Conservation (phyloP, 1,140 invertebrate genomes). For the Berghia stephanieae region DNA sequence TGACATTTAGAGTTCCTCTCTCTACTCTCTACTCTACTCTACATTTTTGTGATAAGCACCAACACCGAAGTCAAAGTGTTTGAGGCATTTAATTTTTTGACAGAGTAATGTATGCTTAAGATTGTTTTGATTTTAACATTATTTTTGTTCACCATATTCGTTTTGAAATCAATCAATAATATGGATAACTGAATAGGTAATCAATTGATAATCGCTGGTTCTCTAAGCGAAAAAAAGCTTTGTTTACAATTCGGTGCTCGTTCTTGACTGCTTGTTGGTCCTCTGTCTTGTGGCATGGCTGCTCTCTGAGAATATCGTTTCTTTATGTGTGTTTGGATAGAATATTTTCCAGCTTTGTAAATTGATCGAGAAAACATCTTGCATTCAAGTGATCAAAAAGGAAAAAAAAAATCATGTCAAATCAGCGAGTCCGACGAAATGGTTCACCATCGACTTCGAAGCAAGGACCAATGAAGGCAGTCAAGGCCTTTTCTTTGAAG, state of each 20-base stretch:
- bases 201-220: background rate
- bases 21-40: too few relatives aligned
- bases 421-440: conserved; percentile 46
- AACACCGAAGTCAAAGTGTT: background rate
- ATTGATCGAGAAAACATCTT: background rate
- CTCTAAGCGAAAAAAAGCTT: background rate
- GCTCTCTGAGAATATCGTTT: background rate
- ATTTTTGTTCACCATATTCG: background rate
- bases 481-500: conserved; percentile 49
- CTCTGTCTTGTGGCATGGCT: too few relatives aligned
- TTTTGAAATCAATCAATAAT: background rate
- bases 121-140: background rate
- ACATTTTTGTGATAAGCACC: conserved; percentile 29
- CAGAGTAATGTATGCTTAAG: background rate
- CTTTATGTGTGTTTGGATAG: background rate
- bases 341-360: background rate
- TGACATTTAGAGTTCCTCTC: too few relatives aligned
- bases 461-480: conserved; percentile 54
- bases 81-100: background rate
- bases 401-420: conserved; percentile 22
- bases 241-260: too few relatives aligned
- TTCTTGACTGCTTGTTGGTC: too few relatives aligned
- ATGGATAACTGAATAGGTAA: background rate
- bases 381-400: background rate
- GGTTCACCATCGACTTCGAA: conserved; percentile 48